Conservation (phyloP, 2,888 invertebrate genomes). For the Acronicta aceris region DNA sequence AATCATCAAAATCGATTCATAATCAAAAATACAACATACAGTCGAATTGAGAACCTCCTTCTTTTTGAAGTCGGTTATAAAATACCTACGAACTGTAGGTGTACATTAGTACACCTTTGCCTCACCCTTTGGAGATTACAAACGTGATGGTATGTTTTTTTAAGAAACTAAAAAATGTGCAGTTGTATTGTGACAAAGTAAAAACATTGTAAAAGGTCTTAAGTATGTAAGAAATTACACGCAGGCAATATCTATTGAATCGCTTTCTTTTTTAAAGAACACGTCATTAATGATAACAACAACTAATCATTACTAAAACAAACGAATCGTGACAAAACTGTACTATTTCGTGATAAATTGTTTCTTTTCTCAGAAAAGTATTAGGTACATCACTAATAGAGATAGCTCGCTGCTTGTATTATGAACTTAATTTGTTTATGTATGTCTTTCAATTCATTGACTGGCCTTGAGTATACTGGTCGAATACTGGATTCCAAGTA, state of each 20-base stretch:
- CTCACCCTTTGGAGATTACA: no score
- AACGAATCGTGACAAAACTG: conserved; percentile 33
- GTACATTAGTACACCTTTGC: no score
- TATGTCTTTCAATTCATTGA: conserved; percentile 18
- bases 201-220: not conserved
- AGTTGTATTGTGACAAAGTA: not conserved
- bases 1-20: no score
- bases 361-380: conserved; percentile 28
- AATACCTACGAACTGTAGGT: no score
- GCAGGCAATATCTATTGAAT: no score
- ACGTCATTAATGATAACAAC: conserved; percentile 17
- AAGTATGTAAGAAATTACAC: not conserved
- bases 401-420: conserved; percentile 23
- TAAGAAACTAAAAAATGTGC: no score
- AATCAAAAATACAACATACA: no score
- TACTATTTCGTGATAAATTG: conserved; percentile 21
- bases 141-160: no score
- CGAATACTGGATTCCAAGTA: conserved; percentile 26
- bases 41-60: no score
- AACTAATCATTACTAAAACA: conserved; percentile 23
- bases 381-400: conserved; percentile 23
- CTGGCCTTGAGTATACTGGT: conserved; percentile 24
- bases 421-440: conserved; percentile 25
- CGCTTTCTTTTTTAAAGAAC: not conserved
- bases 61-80: no score